Conservation (phyloP, 1,140 invertebrate genomes). For the Monochamus saltuarius region DNA sequence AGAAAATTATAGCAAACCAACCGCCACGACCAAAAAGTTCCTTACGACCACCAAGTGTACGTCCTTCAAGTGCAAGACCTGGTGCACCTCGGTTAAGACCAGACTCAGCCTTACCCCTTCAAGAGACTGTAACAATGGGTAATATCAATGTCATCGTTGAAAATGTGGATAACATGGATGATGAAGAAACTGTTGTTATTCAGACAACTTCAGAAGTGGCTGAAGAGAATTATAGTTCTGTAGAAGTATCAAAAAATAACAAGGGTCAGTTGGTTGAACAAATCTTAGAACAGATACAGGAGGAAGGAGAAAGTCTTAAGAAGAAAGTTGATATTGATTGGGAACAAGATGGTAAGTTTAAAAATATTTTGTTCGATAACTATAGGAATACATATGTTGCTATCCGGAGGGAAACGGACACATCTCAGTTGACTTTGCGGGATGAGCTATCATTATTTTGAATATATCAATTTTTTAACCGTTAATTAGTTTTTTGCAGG, state of each 20-base stretch:
- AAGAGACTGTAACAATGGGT: conserved; percentile 55
- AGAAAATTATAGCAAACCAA: conserved; percentile 10
- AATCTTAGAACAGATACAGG: conserved; percentile 73
- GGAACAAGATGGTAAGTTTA: conserved; percentile 43
- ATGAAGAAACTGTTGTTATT: conserved; percentile 58
- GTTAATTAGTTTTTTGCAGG: no score
- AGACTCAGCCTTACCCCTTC: conserved; percentile 55
- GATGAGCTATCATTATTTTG: no score
- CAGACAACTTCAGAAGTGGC: conserved; percentile 29
- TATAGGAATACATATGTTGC: conserved; percentile 21
- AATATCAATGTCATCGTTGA: conserved; percentile 72
- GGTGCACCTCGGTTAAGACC: conserved; percentile 70
- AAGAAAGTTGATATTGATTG: conserved; percentile 50
- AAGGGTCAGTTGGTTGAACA: conserved; percentile 78
- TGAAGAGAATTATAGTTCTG: conserved; percentile 19
- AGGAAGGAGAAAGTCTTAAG: conserved; percentile 60
- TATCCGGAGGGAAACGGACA: background rate
- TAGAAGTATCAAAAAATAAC: conserved; percentile 45
- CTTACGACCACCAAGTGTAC: conserved; percentile 64
- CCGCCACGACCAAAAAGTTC: conserved; percentile 46
- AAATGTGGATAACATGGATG: conserved; percentile 58
- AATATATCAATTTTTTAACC: no score
- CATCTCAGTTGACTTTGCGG: no score
- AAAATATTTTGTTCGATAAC: conserved; percentile 5
- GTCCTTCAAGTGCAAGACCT: conserved; percentile 75